Base-by-base conservation (phyloP, 2,797 vertebrate species). In the Poeciliopsis paucimaculata region DNA sequence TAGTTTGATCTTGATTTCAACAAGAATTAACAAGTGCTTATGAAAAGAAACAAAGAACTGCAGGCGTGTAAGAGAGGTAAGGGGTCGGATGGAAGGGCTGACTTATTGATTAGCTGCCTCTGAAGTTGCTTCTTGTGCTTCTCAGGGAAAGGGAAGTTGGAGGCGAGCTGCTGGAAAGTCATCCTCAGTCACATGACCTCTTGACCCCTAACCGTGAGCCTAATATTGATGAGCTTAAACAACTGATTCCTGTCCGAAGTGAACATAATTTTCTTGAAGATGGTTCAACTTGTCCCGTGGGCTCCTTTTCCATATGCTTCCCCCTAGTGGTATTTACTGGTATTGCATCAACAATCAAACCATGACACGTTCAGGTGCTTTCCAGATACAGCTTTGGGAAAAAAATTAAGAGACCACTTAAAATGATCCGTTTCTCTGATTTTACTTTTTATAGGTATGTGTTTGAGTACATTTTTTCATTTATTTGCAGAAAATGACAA, bases 91-190 rank as follows among this genome's bases (percentile, higher is more conserved):
- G 20, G 55, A 76, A 47, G 43, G 85, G 70, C 78, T 80, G 76
- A 34, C 12, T 62, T 77, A 89, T 93, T 85, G 90, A 91, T 86
- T 83, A 82, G 76, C 81, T 87, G 87, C 89, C 90, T 84, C 76
- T 88, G 83, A 76, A 86, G 68, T 78, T 70, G 78, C 73, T 86
- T 76, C 31, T 80, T 80, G 73, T 62, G 20, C 39, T 86, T 80
- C 74, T 76, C 10, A 18, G 72, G 45, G 77, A 49, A 2, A 51
- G 53, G 36, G 46, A 57, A 75, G 81, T 71, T 57, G 73, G 76
- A 78, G 16, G 45, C 78, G 49, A 34, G 45, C 74, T 75, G 84
- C 87, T 84, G 77, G 74, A 82, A 85, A 88, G 84, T 88, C 82
- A 85, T 85, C 71, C 73, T 88, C 64, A 5, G 13, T 89, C 88